Conservation (phyloP, 2,888 invertebrate genomes). For the Resseliella maxima region DNA sequence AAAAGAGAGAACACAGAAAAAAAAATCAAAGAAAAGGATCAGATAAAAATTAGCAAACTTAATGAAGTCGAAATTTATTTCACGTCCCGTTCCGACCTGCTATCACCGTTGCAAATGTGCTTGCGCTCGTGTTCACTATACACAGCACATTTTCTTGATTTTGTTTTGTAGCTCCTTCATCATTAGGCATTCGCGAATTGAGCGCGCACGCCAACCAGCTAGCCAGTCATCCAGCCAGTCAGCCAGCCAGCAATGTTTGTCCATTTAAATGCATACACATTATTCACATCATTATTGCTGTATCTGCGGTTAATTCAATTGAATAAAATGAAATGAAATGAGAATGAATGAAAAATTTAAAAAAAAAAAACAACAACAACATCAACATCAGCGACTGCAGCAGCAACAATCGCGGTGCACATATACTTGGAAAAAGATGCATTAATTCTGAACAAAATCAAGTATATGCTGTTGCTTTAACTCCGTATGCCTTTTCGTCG, state of each 20-base stretch:
- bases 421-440: neutral
- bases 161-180: constrained; percentile 26
- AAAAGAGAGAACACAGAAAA: neutral
- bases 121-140: neutral
- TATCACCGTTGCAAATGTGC: neutral
- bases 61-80: constrained; percentile 55
- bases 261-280: constrained; percentile 49
- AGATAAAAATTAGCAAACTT: constrained; percentile 55
- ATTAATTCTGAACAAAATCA: neutral
- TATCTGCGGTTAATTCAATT: constrained; percentile 49
- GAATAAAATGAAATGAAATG: constrained; percentile 49
- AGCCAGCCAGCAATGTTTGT: neutral
- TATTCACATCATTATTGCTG: constrained; percentile 50
- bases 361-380: neutral
- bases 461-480: neutral
- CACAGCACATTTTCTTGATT: constrained; percentile 24
- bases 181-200: constrained; percentile 27
- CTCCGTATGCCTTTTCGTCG: neutral
- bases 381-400: neutral
- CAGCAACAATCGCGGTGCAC: neutral
- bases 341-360: constrained; percentile 21
- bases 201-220: neutral
- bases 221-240: too few relatives aligned
- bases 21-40: constrained; percentile 53
- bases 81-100: constrained; percentile 25